Conservation (phyloP, 2,113 vertebrate species). For the Heterotis niloticus region DNA sequence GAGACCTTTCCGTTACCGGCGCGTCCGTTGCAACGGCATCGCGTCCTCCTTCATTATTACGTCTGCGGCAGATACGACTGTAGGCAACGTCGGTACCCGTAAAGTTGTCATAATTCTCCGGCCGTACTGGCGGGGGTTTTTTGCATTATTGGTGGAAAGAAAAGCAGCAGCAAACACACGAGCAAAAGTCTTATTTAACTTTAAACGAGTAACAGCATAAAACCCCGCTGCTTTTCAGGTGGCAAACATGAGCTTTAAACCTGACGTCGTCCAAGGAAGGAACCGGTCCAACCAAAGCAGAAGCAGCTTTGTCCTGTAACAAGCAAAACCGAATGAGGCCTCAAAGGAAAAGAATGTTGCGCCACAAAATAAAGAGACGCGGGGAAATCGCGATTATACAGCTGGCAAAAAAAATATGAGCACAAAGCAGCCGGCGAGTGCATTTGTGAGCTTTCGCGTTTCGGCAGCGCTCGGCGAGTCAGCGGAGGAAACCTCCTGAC, state of each 20-base stretch:
- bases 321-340: too few species aligned
- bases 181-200: too few species aligned
- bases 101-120: not conserved
- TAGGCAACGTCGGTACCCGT: not conserved
- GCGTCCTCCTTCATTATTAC: not conserved
- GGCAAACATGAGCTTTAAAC: too few species aligned
- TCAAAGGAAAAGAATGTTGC: not conserved
- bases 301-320: too few species aligned
- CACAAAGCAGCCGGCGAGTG: not conserved
- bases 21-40: too few species aligned
- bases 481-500: conserved; percentile 16
- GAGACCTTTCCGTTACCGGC: not conserved
- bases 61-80: not conserved
- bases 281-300: too few species aligned
- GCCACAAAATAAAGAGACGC: not conserved
- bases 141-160: too few species aligned
- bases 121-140: too few species aligned
- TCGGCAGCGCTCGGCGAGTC: not conserved
- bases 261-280: too few species aligned
- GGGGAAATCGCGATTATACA: not conserved
- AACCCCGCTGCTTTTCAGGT: too few species aligned
- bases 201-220: too few species aligned
- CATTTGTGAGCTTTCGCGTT: not conserved
- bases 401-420: not conserved
- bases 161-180: too few species aligned